Conservation (phyloP, 1,140 invertebrate genomes). For the Drosophila sechellia region DNA sequence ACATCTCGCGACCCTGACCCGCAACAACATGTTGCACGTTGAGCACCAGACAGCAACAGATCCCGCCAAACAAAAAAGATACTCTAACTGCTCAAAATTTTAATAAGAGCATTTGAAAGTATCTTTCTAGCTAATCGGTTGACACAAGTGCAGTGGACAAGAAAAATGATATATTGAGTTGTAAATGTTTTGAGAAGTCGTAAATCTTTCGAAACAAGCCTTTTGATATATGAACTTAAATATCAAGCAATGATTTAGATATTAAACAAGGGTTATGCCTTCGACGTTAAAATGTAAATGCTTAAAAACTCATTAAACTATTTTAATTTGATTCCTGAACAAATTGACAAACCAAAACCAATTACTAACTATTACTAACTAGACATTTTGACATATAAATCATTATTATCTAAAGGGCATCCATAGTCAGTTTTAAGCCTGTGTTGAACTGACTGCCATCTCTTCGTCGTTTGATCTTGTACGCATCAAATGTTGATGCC, state of each 20-base stretch:
- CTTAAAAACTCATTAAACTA: neutral
- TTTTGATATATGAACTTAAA: neutral
- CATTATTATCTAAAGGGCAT: slow-evolving; percentile 5
- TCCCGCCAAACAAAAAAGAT: neutral
- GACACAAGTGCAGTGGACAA: neutral
- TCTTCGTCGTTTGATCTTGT: slow-evolving; percentile 56
- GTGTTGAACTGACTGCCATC: neutral
- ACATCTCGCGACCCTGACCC: slow-evolving; percentile 58
- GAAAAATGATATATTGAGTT: neutral
- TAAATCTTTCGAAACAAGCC: slow-evolving; percentile 1
- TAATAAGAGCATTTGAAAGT: neutral
- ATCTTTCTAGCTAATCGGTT: neutral
- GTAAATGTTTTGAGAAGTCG: neutral
- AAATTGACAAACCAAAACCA: too few species aligned
- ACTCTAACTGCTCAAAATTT: neutral
- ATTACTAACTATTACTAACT: too few species aligned
- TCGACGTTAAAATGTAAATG: neutral
- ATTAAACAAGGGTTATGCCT: neutral
- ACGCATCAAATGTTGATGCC: slow-evolving; percentile 67
- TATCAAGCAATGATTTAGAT: slow-evolving; percentile 2
- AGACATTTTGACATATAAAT: too few species aligned
- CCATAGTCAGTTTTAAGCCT: neutral
- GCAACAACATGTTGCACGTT: slow-evolving; percentile 78
- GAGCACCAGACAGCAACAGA: slow-evolving; percentile 14
- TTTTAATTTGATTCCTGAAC: too few species aligned